Conservation (phyloP, 2,888 invertebrate species). For the Ptilodon capucinus region DNA sequence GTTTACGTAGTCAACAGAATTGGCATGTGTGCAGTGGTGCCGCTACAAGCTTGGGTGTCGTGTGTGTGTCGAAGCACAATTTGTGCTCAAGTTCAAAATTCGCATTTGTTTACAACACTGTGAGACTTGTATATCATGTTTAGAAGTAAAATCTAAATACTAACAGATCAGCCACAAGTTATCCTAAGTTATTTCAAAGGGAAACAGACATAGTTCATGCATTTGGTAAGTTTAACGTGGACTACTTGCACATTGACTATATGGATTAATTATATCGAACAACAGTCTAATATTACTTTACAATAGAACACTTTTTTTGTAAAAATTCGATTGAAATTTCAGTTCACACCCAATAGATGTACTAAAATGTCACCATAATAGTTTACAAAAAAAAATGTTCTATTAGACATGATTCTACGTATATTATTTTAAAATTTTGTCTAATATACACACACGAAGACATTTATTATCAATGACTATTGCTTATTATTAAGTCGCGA, state of each 20-base stretch:
- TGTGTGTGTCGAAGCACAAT: conserved; percentile 19
- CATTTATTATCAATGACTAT: neutral
- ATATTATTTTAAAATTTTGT: too few relatives aligned
- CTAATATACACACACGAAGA: too few relatives aligned
- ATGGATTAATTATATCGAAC: conserved; percentile 1
- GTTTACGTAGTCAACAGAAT: too few relatives aligned
- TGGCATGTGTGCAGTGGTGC: conserved; percentile 32
- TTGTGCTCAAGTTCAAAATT: conserved; percentile 37
- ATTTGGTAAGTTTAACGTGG: conserved; percentile 45
- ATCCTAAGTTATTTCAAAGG: conserved; percentile 49
- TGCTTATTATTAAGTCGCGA: too few relatives aligned
- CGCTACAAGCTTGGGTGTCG: conserved; percentile 47
- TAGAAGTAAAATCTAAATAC: conserved; percentile 44
- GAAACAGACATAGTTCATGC: conserved; percentile 66
- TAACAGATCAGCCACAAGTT: conserved; percentile 65
- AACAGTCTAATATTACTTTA: conserved; percentile 3
- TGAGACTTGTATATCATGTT: conserved; percentile 29
- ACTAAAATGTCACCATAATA: too few relatives aligned
- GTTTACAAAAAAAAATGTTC: too few relatives aligned
- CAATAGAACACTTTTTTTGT: conserved; percentile 16
- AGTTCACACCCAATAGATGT: too few relatives aligned
- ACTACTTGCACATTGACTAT: conserved; percentile 50
- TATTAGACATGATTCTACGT: too few relatives aligned
- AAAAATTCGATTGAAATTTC: too few relatives aligned
- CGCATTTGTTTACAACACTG: conserved; percentile 35